Percentiles rank a stretch among this genome's conserved stretches.
phyloP scores from a whole-genome alignment of 2,797 vertebrate species.

The Heliangelus exortis region DNA sequence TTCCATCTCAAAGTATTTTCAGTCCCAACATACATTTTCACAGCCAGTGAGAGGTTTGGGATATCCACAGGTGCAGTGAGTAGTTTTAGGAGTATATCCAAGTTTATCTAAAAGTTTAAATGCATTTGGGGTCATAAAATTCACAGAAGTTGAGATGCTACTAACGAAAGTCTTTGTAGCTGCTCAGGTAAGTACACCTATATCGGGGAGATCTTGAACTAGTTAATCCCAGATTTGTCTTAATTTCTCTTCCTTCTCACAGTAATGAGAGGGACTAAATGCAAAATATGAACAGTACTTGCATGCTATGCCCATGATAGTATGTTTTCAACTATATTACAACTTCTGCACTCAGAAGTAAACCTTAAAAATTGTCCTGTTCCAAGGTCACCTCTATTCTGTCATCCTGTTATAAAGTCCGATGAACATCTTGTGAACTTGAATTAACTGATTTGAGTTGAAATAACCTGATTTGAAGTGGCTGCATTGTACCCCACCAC shows the following conservation, averaged over 20 bases:
- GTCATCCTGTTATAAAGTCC: background rate
- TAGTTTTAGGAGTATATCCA: background rate
- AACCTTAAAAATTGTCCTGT: background rate
- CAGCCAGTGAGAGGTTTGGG: background rate
- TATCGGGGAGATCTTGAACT: background rate
- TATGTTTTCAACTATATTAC: background rate
- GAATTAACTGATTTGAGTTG: background rate
- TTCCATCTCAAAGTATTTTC: background rate
- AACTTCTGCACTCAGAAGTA: background rate
- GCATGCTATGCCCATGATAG: background rate
- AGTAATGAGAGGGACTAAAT: background rate
- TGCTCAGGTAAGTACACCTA: background rate
- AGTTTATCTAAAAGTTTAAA: background rate
- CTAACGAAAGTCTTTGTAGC: background rate
- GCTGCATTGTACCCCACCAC: background rate
- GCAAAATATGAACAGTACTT: background rate
- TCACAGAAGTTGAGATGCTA: background rate
- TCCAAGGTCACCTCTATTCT: background rate
- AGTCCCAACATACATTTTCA: background rate
- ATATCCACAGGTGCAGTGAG: background rate
- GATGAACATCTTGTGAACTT: background rate
- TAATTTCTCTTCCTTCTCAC: background rate
- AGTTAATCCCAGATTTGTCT: background rate
- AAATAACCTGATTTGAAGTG: background rate
- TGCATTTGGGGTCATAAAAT: background rate